phyloP scores from a whole-genome alignment of 2,888 invertebrate genomes.

The Drosophila fungiperda region DNA sequence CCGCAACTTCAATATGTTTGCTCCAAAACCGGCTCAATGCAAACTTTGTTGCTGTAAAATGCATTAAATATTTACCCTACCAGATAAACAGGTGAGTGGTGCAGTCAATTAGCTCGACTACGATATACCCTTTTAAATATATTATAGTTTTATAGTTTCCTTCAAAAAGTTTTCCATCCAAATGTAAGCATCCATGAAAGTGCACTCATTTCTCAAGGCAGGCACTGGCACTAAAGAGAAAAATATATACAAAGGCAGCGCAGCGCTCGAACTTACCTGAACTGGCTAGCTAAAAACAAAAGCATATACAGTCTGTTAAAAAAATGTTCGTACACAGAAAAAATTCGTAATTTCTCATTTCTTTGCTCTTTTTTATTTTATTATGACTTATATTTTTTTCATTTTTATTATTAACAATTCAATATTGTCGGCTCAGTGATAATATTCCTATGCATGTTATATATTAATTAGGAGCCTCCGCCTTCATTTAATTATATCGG shows the following conservation, averaged over 20 bases:
- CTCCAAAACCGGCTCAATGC: constrained; percentile 38
- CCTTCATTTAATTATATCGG: no score
- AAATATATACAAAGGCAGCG: neutral
- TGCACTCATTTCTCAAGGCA: neutral
- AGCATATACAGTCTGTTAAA: neutral
- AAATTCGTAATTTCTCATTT: neutral
- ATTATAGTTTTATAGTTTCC: neutral
- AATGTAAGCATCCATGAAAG: neutral
- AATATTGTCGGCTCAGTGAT: no score
- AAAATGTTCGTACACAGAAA: neutral
- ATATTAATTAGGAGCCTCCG: no score
- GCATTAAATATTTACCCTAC: constrained; percentile 22
- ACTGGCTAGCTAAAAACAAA: neutral
- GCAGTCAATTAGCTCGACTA: neutral
- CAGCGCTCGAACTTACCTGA: neutral
- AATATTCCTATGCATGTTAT: no score
- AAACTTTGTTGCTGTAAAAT: constrained; percentile 22
- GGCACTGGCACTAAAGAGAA: neutral
- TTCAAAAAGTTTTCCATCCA: neutral
- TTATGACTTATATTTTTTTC: neutral
- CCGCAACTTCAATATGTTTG: constrained; percentile 53
- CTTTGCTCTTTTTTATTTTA: neutral
- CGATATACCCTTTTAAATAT: neutral
- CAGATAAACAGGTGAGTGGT: neutral
- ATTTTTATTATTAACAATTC: no score